Percentiles rank a stretch among this genome's conserved stretches.
Conservation (phyloP, 2,888 invertebrate species). For the Hyposoter didymator region DNA sequence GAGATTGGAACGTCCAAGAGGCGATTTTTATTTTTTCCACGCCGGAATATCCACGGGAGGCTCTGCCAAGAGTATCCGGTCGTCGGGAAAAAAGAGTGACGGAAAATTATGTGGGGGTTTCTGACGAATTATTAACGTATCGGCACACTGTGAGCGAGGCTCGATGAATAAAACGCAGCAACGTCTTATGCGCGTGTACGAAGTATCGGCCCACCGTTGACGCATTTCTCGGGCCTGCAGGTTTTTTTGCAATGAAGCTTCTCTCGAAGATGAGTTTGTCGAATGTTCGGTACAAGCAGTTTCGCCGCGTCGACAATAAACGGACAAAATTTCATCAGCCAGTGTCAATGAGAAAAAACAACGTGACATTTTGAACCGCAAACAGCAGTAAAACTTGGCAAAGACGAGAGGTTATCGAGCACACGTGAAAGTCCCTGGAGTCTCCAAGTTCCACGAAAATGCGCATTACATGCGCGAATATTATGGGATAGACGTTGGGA, state of each 20-base stretch:
- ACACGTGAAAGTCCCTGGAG: not conserved
- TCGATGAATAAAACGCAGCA: conserved; percentile 41
- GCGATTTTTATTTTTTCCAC: conserved; percentile 33
- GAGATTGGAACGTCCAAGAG: conserved; percentile 13
- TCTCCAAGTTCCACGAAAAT: conserved; percentile 9
- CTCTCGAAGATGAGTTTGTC: conserved; percentile 17
- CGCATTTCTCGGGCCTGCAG: not conserved
- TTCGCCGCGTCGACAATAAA: not conserved
- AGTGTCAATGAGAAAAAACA: conserved; percentile 28
- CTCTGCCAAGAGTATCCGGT: conserved; percentile 2
- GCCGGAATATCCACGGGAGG: conserved; percentile 20
- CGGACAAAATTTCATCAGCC: not conserved
- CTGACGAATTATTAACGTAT: conserved; percentile 58
- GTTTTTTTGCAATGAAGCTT: conserved; percentile 42
- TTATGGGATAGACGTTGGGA: not conserved
- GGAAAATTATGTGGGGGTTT: conserved; percentile 26
- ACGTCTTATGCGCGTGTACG: conserved; percentile 42
- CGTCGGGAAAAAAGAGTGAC: not conserved
- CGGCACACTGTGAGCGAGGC: conserved; percentile 5
- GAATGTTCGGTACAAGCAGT: not conserved
- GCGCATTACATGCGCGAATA: not conserved
- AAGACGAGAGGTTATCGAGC: not conserved
- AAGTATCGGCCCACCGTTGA: not conserved
- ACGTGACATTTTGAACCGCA: conserved; percentile 6
- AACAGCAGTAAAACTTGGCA: conserved; percentile 18